Percentiles rank a stretch among this genome's conserved stretches.
Evolutionary conservation across 2,888 invertebrate species (phyloP).

Genomic region (Asteroscopus sphinx): DNA sequence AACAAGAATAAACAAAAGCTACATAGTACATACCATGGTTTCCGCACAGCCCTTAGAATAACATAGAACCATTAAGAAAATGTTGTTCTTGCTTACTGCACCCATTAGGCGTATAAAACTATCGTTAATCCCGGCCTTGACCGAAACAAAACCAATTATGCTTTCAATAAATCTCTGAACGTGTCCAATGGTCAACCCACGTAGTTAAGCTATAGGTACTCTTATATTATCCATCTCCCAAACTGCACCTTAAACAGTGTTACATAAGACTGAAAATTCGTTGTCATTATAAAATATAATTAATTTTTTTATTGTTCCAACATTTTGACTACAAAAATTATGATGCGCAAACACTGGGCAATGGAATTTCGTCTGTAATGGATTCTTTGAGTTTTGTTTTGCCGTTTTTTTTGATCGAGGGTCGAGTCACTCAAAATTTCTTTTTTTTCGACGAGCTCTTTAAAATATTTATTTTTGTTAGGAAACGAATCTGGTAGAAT

Average conservation of each 20-base stretch:
- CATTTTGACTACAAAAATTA: conserved; percentile 57
- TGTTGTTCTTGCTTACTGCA: conserved; percentile 70
- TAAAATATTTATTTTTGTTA: conserved; percentile 32
- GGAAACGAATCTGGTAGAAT: conserved; percentile 25
- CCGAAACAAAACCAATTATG: conserved; percentile 84
- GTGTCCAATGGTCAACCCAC: conserved; percentile 67
- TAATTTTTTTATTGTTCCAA: conserved; percentile 58
- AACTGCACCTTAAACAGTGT: conserved; percentile 43
- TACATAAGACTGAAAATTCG: conserved; percentile 40
- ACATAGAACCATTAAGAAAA: conserved; percentile 70
- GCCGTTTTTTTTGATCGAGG: conserved; percentile 26
- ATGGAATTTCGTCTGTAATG: conserved; percentile 38
- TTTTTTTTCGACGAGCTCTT: conserved; percentile 13
- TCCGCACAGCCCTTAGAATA: conserved; percentile 48
- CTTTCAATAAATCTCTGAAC: conserved; percentile 79
- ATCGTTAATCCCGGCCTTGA: conserved; percentile 80
- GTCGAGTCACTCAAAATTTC: conserved; percentile 15
- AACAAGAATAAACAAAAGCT: conserved; percentile 44
- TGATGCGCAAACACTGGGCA: conserved; percentile 56
- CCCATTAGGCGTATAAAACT: conserved; percentile 80
- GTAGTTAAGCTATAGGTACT: conserved; percentile 59
- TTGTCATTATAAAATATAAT: conserved; percentile 20
- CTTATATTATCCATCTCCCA: conserved; percentile 11
- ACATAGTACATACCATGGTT: conserved; percentile 41
- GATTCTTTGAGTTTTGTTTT: conserved; percentile 38